phyloP scores from a whole-genome alignment of 2,797 vertebrate genomes.

The Acanthurus lineatus region DNA sequence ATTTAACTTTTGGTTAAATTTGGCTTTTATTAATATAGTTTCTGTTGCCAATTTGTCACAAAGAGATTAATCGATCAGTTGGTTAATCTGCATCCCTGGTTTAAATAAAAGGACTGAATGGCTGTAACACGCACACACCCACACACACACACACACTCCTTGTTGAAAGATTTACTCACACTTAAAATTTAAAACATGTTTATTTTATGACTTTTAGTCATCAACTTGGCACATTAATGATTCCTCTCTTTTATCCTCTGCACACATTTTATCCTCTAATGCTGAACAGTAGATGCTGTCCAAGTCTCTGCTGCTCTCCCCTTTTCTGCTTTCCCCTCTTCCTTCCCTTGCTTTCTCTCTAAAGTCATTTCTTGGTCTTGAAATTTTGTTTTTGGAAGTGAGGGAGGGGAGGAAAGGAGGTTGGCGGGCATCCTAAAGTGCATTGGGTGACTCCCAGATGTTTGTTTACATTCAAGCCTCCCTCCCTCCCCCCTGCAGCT shows the following conservation, averaged over 20 bases:
- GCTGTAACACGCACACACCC: background rate
- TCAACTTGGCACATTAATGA: constrained; percentile 14
- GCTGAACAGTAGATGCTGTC: constrained; percentile 9
- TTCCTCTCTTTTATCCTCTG: background rate
- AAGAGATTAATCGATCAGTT: constrained; percentile 27
- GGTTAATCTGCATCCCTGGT: constrained; percentile 28
- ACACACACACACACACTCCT: background rate
- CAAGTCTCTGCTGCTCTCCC: constrained; percentile 18
- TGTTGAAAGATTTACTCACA: background rate
- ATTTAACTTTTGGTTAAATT: constrained; percentile 45
- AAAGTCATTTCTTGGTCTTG: background rate
- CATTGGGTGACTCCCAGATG: constrained; percentile 40
- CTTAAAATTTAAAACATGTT: background rate
- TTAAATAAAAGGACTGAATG: constrained; percentile 19
- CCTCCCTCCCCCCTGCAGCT: constrained; percentile 1
- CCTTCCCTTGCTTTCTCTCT: constrained; percentile 7
- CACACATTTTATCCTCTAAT: constrained; percentile 15
- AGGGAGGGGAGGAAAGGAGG: constrained; percentile 18
- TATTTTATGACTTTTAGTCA: background rate
- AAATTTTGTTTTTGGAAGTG: background rate
- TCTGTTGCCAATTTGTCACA: background rate
- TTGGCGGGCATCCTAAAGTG: constrained; percentile 28
- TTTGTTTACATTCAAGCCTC: constrained; percentile 34
- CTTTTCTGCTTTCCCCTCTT: constrained; percentile 6
- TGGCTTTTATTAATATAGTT: constrained; percentile 32